Evolutionary conservation across 2,888 invertebrate genomes (phyloP).

Genomic region (Elegia similella): DNA sequence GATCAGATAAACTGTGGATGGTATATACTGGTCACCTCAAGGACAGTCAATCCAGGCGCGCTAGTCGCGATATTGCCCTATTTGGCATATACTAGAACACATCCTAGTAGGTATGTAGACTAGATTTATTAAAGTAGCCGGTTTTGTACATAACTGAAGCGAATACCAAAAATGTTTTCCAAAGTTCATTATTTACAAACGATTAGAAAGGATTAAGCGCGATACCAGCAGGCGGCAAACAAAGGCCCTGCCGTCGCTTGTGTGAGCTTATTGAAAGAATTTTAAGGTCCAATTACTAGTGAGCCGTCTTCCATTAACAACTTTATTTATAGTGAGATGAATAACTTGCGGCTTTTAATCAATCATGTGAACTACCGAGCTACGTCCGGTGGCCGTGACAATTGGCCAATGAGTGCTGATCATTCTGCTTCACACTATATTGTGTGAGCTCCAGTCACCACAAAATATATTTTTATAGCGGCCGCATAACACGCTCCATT

Average conservation of each 20-base stretch:
- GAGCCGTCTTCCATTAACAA: slow-evolving; percentile 67
- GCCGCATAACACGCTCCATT: slow-evolving; percentile 4
- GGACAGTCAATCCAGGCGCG: too few relatives aligned
- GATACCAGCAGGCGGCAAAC: slow-evolving; percentile 22
- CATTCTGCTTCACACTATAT: slow-evolving; percentile 33
- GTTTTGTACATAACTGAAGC: too few relatives aligned
- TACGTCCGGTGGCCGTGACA: slow-evolving; percentile 58
- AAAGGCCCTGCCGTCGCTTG: slow-evolving; percentile 28
- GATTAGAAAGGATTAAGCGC: neutral
- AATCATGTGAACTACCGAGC: slow-evolving; percentile 61
- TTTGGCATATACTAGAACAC: too few relatives aligned
- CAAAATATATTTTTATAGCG: slow-evolving; percentile 2
- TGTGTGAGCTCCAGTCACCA: slow-evolving; percentile 23
- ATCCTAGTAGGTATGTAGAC: too few relatives aligned
- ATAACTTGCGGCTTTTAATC: slow-evolving; percentile 77
- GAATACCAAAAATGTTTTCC: too few relatives aligned
- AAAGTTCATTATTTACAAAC: too few relatives aligned
- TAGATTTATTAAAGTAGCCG: too few relatives aligned
- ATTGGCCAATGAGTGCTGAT: slow-evolving; percentile 47
- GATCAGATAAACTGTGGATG: too few relatives aligned
- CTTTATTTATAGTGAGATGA: slow-evolving; percentile 72
- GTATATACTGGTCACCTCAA: too few relatives aligned
- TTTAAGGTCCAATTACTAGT: slow-evolving; percentile 71
- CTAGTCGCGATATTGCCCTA: too few relatives aligned
- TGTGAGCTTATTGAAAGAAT: slow-evolving; percentile 59